Evolutionary conservation across 2,888 invertebrate genomes (phyloP).

Genomic region (Clusia tigrina): DNA sequence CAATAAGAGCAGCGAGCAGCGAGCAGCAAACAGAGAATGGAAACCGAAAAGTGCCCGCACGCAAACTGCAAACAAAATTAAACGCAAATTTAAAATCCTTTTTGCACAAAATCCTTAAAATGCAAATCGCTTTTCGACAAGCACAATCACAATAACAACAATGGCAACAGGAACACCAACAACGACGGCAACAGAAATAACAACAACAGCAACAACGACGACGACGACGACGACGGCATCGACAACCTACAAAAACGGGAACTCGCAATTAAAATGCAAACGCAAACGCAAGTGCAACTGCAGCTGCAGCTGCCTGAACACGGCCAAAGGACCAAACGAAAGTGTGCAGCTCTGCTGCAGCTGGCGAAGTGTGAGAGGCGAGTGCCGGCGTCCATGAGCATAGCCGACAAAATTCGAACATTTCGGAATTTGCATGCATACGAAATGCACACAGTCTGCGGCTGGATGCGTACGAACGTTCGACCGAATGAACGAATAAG

Average conservation of each 20-base stretch:
- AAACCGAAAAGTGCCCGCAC: conserved; percentile 26
- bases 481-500: background rate
- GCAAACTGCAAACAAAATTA: conserved; percentile 50
- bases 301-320: conserved; percentile 26
- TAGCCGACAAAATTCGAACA: background rate
- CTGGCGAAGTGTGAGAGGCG: too few relatives aligned
- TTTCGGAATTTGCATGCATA: background rate
- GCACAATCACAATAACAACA: conserved; percentile 11
- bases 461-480: conserved; percentile 17
- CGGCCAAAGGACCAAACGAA: background rate
- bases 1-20: too few relatives aligned
- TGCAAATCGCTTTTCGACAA: conserved; percentile 50
- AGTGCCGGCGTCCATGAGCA: background rate
- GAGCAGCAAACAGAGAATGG: too few relatives aligned
- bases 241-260: conserved; percentile 45
- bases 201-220: conserved; percentile 16
- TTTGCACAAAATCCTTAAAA: conserved; percentile 45
- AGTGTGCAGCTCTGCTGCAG: too few relatives aligned
- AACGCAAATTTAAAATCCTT: conserved; percentile 48
- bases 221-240: conserved; percentile 41
- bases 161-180: conserved; percentile 20
- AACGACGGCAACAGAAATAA: conserved; percentile 35
- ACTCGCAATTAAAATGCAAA: conserved; percentile 57
- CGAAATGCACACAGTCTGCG: conserved; percentile 7
- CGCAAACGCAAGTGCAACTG: background rate